These are phyloP conservation scores for Helicolenus hilgendorfi DNA, from an alignment of 2,797 vertebrate genomes.

Conservation along the genomic window DNA sequence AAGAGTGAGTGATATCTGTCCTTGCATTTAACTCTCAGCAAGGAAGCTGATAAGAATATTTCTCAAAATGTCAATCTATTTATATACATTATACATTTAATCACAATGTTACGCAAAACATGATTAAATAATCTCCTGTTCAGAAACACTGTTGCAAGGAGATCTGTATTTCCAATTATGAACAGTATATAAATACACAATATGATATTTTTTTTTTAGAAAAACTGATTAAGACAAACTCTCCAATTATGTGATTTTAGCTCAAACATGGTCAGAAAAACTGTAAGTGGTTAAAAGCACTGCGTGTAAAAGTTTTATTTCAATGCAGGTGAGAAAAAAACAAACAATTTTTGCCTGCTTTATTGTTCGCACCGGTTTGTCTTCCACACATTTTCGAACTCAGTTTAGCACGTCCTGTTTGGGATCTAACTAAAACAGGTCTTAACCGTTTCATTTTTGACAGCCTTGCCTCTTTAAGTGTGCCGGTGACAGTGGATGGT, in stretches of 20 bases:
- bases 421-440: neutral
- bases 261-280: neutral
- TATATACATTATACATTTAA: neutral
- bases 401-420: neutral
- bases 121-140: neutral
- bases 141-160: accelerated
- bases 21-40: neutral
- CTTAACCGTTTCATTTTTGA: constrained; percentile 3
- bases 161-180: neutral
- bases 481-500: neutral
- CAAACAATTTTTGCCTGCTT: neutral
- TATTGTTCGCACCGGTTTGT: neutral
- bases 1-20: neutral
- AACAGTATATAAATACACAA: neutral
- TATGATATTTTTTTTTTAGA: neutral
- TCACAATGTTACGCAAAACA: neutral
- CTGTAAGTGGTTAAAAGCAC: neutral
- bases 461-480: neutral
- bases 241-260: neutral
- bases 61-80: neutral
- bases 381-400: neutral
- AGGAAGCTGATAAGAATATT: neutral
- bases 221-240: neutral
- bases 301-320: neutral
- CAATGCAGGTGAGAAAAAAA: neutral